phyloP scores from a whole-genome alignment of 2,888 invertebrate species.

The Eupithecia tripunctaria region DNA sequence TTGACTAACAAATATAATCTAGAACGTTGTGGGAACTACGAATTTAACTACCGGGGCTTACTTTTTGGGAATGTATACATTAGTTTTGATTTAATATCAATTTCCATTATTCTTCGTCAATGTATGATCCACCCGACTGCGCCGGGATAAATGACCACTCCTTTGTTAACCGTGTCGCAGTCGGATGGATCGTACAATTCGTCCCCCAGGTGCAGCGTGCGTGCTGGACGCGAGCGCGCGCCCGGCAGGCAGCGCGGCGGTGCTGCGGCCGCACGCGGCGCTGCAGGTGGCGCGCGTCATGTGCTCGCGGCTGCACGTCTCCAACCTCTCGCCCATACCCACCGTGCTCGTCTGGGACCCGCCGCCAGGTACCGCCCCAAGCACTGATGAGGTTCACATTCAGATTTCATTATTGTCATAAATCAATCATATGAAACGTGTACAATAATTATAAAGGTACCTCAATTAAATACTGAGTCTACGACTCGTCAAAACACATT shows the following conservation, averaged over 20 bases:
- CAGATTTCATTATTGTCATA: too few species aligned
- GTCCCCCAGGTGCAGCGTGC: conserved; percentile 51
- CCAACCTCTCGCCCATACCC: conserved; percentile 65
- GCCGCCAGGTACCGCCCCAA: conserved; percentile 60
- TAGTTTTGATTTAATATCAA: not conserved
- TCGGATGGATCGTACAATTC: not conserved
- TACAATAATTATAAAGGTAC: too few species aligned
- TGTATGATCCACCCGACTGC: not conserved
- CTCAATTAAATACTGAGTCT: too few species aligned
- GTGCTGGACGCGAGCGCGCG: conserved; percentile 47
- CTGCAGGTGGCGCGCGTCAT: conserved; percentile 50
- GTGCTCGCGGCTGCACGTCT: conserved; percentile 58
- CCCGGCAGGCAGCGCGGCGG: conserved; percentile 47
- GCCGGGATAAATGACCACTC: not conserved
- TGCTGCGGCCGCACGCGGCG: conserved; percentile 58
- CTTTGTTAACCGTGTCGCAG: not conserved
- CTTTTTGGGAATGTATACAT: not conserved
- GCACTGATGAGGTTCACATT: too few species aligned
- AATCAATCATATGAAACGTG: too few species aligned
- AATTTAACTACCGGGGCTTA: not conserved
- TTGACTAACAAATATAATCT: not conserved
- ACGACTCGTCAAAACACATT: too few species aligned
- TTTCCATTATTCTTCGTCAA: too few species aligned
- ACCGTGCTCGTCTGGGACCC: conserved; percentile 62
- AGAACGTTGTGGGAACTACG: not conserved